Conservation (phyloP, 2,113 vertebrate genomes). For the Thamnophis sirtalis region DNA sequence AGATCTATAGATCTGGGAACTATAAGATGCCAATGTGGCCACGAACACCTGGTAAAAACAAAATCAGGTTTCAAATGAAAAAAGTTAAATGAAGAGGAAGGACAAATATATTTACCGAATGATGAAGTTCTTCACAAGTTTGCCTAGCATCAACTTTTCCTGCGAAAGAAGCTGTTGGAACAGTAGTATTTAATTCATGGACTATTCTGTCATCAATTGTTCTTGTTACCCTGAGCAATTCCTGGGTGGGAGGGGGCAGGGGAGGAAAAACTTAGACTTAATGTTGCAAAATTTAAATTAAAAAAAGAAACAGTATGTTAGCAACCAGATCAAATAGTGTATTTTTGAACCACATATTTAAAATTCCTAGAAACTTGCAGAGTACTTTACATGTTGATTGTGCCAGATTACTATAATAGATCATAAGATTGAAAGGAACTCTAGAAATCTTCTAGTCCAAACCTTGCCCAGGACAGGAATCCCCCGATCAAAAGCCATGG, state of each 20-base stretch:
- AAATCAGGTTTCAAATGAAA: neutral
- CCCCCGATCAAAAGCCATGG: neutral
- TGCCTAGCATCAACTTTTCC: conserved; percentile 87
- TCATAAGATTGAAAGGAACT: neutral
- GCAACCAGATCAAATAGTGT: neutral
- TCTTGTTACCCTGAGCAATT: conserved; percentile 89
- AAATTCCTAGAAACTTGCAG: neutral
- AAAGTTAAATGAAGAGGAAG: neutral
- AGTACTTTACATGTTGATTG: neutral
- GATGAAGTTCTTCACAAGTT: conserved; percentile 92
- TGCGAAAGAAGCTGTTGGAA: conserved; percentile 94
- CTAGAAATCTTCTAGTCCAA: neutral
- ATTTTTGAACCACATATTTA: neutral
- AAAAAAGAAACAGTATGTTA: neutral
- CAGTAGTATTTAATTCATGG: conserved; percentile 89
- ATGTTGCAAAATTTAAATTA: conserved; percentile 8
- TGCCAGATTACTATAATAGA: neutral
- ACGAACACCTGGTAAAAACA: neutral
- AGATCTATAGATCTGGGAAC: too few relatives aligned
- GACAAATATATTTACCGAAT: conserved; percentile 81
- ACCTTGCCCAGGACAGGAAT: neutral
- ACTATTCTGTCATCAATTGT: conserved; percentile 95
- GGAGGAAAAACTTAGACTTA: conserved; percentile 38
- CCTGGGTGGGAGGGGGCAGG: conserved; percentile 65
- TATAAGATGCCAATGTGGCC: neutral